Conservation (phyloP, 2,797 vertebrate genomes). For the Otolemur crassicaudatus region DNA sequence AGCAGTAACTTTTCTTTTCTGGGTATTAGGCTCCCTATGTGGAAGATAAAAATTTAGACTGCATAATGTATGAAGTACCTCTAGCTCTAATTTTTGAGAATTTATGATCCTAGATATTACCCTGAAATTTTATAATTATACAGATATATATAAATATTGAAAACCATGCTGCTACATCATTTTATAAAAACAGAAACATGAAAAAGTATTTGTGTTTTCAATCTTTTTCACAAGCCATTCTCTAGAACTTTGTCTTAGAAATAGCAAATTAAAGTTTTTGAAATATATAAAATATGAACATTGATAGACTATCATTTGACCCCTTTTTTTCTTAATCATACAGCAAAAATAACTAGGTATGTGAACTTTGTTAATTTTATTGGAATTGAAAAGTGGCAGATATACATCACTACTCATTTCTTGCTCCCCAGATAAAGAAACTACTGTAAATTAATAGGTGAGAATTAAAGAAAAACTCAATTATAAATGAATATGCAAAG, state of each 20-base stretch:
- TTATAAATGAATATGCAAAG: slow-evolving; percentile 62
- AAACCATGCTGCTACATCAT: not conserved
- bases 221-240: slow-evolving; percentile 26
- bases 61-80: not conserved
- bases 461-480: slow-evolving; percentile 50
- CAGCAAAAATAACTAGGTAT: slow-evolving; percentile 42
- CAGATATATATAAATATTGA: not conserved
- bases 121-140: slow-evolving; percentile 38
- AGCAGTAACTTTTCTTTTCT: slow-evolving; percentile 31
- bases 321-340: not conserved
- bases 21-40: not conserved
- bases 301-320: slow-evolving; percentile 4
- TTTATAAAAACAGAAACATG: slow-evolving; percentile 2
- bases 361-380: slow-evolving; percentile 58
- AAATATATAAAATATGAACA: slow-evolving; percentile 45
- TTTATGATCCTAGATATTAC: slow-evolving; percentile 10
- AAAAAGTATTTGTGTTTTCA: not conserved
- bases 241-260: slow-evolving; percentile 37
- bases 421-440: slow-evolving; percentile 58
- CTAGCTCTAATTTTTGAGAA: not conserved
- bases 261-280: slow-evolving; percentile 20
- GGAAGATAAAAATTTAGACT: slow-evolving; percentile 51
- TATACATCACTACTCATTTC: slow-evolving; percentile 57
- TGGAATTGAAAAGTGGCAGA: slow-evolving; percentile 43
- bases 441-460: slow-evolving; percentile 26